Percentiles rank a stretch among this genome's conserved stretches.
These are phyloP conservation scores for Pygocentrus nattereri DNA, from an alignment of 2,797 vertebrate genomes.

Conservation along the genomic window DNA sequence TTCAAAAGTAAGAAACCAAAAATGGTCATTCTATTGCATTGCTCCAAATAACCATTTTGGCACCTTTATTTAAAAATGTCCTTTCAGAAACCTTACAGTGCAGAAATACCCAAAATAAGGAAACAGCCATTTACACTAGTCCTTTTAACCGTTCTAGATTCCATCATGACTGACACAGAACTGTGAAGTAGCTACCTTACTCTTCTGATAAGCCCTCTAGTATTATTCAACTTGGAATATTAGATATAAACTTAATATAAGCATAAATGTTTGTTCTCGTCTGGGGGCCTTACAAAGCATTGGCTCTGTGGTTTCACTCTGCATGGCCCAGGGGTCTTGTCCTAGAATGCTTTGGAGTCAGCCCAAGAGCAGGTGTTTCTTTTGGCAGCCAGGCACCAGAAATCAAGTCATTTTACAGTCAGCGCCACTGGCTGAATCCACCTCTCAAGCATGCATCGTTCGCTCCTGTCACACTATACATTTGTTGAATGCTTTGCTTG, in stretches of 20 bases:
- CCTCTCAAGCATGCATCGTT: slow-evolving; percentile 42
- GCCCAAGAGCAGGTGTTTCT: slow-evolving; percentile 62
- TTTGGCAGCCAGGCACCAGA: slow-evolving; percentile 51
- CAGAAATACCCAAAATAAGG: background rate
- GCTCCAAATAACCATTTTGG: background rate
- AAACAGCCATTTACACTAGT: background rate
- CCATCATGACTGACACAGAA: background rate
- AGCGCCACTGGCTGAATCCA: slow-evolving; percentile 47
- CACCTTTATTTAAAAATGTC: background rate
- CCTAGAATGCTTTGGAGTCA: slow-evolving; percentile 62
- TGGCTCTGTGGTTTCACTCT: slow-evolving; percentile 24
- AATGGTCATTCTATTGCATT: background rate
- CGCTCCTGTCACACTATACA: slow-evolving; percentile 43
- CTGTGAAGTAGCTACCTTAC: background rate
- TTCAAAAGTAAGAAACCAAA: background rate
- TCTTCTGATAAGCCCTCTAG: background rate
- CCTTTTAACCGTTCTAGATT: background rate
- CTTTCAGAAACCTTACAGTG: background rate
- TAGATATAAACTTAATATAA: slow-evolving; percentile 6
- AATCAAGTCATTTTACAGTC: slow-evolving; percentile 52
- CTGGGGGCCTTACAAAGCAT: slow-evolving; percentile 11
- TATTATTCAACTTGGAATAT: background rate
- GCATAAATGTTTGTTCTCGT: background rate
- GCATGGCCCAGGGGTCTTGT: slow-evolving; percentile 58
- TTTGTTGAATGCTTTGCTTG: slow-evolving; percentile 48